Percentiles rank a stretch among this genome's conserved stretches.
These are phyloP conservation scores for Potamarius usumacintae DNA, from an alignment of 2,113 vertebrate genomes.

Conservation along the genomic window DNA sequence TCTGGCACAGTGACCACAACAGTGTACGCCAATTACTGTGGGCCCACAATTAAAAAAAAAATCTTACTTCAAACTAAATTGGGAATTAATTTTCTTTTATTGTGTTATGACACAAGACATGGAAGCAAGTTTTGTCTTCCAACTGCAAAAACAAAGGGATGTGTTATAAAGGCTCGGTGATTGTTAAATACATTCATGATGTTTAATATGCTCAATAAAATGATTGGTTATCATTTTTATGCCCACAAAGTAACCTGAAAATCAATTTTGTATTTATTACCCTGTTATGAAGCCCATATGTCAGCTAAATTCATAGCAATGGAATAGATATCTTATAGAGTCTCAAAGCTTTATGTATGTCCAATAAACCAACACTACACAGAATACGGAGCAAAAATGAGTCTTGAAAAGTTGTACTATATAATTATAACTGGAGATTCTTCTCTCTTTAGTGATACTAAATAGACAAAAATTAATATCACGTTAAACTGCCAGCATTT, in stretches of 20 bases:
- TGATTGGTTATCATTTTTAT: too few relatives aligned
- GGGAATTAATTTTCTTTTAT: too few relatives aligned
- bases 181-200: too few relatives aligned
- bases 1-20: too few relatives aligned
- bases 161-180: background rate
- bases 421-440: background rate
- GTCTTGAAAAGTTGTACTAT: background rate
- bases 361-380: background rate
- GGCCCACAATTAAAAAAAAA: too few relatives aligned
- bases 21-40: too few relatives aligned
- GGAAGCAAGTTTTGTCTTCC: too few relatives aligned
- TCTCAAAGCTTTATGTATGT: background rate
- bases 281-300: background rate
- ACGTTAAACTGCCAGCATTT: background rate
- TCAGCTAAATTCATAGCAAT: background rate
- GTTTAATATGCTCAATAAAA: too few relatives aligned
- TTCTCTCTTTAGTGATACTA: background rate
- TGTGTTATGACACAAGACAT: too few relatives aligned
- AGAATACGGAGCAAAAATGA: background rate
- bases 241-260: too few relatives aligned
- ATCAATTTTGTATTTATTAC: background rate
- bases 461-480: background rate
- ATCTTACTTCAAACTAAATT: too few relatives aligned
- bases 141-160: background rate
- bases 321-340: too few relatives aligned